Evolutionary conservation across 2,113 vertebrate genomes (phyloP).

Genomic region (Promerops cafer): DNA sequence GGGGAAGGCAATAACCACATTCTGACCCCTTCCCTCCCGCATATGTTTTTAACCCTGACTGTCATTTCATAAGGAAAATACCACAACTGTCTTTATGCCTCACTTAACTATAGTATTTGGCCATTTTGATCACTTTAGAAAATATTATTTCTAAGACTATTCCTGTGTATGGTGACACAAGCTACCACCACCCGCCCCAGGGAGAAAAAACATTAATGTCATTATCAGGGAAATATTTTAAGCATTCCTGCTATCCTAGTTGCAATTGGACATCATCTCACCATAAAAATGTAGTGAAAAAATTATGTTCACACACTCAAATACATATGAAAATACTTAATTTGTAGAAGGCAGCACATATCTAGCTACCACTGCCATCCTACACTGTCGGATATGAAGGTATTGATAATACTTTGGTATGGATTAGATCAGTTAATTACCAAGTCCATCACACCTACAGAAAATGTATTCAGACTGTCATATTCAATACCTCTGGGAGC

Average conservation of each 20-base stretch:
- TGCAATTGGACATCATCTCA: background rate
- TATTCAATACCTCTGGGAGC: background rate
- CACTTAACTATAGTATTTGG: background rate
- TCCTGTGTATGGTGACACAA: background rate
- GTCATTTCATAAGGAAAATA: background rate
- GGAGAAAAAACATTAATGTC: background rate
- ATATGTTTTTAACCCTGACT: background rate
- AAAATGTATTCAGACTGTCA: background rate
- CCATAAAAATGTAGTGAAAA: background rate
- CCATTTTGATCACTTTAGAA: background rate
- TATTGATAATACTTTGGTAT: background rate
- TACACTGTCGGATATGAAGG: background rate
- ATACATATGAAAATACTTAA: background rate
- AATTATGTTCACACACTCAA: background rate
- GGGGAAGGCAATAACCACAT: background rate
- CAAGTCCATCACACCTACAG: background rate
- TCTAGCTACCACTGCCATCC: background rate
- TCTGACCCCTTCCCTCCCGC: background rate
- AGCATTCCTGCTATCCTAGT: background rate
- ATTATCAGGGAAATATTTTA: background rate
- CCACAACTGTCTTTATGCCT: background rate
- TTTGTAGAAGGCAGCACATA: background rate
- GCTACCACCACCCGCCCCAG: background rate
- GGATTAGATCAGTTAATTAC: conserved; percentile 27
- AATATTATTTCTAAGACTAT: background rate